Evolutionary conservation across 2,888 invertebrate species (phyloP), one percentile per base, ranked within the genome.

Genomic region (Monopis laevigella): DNA sequence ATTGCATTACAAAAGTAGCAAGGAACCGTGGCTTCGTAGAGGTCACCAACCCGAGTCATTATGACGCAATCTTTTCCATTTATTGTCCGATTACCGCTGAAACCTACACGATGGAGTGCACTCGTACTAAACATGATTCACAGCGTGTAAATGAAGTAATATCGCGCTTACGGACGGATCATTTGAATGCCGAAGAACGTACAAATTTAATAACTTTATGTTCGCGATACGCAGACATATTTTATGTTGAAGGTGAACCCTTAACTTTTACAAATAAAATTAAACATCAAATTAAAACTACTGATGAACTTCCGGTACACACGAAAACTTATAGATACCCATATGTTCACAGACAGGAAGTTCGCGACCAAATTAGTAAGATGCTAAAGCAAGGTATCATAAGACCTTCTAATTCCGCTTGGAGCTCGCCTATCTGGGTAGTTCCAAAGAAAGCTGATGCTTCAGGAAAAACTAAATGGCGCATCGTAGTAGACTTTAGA

Each of bases 401-500:
- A 7, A 17, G 29, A 16, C 21, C 32, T 14, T 40, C 39, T 21
- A 28, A 35, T 10, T 43, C 43, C 11, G 40, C 43, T 17, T 45
- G 45, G 45, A 40, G 40, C 11, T 35, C 40, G 12, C 42, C 45
- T 26, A 26, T 55, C 8, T 51, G 48, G 8, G n/a, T 45, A 26
- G 41, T 45, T 7, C 45, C 40, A 19, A 45, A 41, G 19, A 43
- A 43, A 12, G 4, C 30, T 18, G 40, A 44, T 39, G 16, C 11
- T 5, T 18, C 32, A 3, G 44, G 49, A 39, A 32, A 44, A 43
- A 27, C 39, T 29, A 49, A 54, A 51, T 51, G 47, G 51, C 36
- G 57, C 44, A 29, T 52, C 16, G 51, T 53, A 36, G 39, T 53
- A 41, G 55, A 58, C 32, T 49, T 52, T 38, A 43, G 51, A 45